These are phyloP conservation scores for Tenthredo notha DNA, from an alignment of 2,888 invertebrate species.

Conservation along the genomic window DNA sequence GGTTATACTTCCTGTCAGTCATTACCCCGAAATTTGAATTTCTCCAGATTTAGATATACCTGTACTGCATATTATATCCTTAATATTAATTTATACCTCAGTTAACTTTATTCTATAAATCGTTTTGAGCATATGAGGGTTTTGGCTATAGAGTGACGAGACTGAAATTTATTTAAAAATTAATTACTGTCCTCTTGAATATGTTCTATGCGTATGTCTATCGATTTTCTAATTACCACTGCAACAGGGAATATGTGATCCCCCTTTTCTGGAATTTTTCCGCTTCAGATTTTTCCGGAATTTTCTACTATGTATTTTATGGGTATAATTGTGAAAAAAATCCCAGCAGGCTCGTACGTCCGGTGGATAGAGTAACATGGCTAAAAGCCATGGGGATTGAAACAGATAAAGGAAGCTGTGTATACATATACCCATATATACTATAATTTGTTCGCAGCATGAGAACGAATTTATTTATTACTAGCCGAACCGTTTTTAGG, in stretches of 20 bases:
- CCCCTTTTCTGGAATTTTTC: background rate
- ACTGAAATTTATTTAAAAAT: background rate
- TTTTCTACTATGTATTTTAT: background rate
- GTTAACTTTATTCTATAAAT: background rate
- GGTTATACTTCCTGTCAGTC: background rate
- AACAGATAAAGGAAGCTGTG: background rate
- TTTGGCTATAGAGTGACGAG: background rate
- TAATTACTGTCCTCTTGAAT: background rate
- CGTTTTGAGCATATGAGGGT: too few relatives aligned
- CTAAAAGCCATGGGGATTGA: background rate
- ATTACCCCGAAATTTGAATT: background rate
- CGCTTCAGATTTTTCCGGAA: background rate
- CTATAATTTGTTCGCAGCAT: background rate
- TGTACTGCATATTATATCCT: background rate
- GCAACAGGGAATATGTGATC: background rate
- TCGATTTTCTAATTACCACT: background rate
- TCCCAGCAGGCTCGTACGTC: slow-evolving; percentile 11
- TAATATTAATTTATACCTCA: background rate
- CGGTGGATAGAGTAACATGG: background rate
- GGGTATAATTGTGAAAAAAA: slow-evolving; percentile 20
- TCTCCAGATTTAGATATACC: background rate
- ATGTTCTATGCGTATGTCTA: background rate
- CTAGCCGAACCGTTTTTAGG: background rate
- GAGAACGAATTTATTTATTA: background rate
- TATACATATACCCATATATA: background rate